These are phyloP conservation scores for human (Homo sapiens) DNA, from an alignment of 2,113 vertebrate genomes.

Conservation along the genomic window DNA sequence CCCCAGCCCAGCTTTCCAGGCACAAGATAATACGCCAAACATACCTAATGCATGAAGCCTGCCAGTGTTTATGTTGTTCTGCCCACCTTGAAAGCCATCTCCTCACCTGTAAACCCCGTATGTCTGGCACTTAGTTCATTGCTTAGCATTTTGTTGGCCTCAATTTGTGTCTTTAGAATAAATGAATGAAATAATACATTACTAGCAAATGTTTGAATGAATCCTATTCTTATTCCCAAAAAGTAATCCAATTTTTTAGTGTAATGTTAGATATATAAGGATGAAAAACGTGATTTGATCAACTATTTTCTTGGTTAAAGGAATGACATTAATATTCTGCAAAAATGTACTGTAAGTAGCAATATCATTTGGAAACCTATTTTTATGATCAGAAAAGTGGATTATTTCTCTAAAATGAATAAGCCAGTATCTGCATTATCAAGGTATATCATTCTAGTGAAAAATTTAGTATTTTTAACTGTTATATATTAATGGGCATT, in stretches of 20 bases:
- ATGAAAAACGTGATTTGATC: neutral
- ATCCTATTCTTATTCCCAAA: neutral
- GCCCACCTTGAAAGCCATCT: neutral
- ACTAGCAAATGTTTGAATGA: neutral
- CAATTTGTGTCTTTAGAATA: neutral
- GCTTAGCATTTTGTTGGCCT: neutral
- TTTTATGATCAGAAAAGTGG: neutral
- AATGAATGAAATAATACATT: neutral
- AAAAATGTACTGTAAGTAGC: neutral
- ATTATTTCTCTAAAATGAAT: neutral
- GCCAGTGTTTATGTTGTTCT: neutral
- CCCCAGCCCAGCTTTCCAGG: neutral
- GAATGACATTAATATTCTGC: neutral
- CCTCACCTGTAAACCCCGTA: neutral
- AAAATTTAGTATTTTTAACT: neutral
- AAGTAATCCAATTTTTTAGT: neutral
- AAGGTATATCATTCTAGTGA: neutral
- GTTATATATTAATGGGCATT: neutral
- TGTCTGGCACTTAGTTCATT: neutral
- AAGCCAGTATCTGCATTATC: neutral
- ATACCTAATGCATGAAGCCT: neutral
- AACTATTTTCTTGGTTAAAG: neutral
- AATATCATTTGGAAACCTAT: neutral
- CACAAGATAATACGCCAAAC: neutral
- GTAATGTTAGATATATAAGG: neutral